phyloP scores from a whole-genome alignment of 2,888 invertebrate species.

The Actias luna region DNA sequence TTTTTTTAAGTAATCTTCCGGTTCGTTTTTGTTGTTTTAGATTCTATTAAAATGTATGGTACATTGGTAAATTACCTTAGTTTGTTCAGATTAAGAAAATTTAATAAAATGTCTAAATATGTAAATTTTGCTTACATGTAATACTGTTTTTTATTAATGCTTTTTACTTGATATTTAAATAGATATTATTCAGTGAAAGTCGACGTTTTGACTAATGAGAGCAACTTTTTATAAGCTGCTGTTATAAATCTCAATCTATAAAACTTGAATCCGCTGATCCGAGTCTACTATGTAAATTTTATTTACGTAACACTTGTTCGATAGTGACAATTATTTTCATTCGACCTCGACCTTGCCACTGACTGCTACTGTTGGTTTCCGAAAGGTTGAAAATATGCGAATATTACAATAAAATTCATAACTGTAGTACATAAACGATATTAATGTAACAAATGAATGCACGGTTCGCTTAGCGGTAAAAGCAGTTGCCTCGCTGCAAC shows the following conservation, averaged over 20 bases:
- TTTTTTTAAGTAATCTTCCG: not conserved
- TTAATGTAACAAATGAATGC: not conserved
- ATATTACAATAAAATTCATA: conserved; percentile 52
- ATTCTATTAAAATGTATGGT: not conserved
- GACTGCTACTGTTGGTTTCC: conserved; percentile 59
- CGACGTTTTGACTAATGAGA: not conserved
- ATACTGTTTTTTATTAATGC: not conserved
- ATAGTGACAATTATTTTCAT: conserved; percentile 59
- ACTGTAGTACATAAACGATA: conserved; percentile 33
- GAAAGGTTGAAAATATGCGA: conserved; percentile 57
- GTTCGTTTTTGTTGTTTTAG: not conserved
- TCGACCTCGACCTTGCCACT: conserved; percentile 70
- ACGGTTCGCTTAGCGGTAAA: too few species aligned
- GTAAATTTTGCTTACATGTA: not conserved
- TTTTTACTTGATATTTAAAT: not conserved
- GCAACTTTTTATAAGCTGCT: conserved; percentile 22
- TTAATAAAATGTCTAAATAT: not conserved
- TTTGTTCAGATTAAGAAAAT: too few species aligned
- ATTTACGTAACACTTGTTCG: conserved; percentile 56
- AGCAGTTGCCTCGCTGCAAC: too few species aligned
- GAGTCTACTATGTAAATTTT: conserved; percentile 42
- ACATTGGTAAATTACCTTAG: not conserved
- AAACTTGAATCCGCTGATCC: conserved; percentile 13
- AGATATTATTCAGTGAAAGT: not conserved
- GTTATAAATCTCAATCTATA: conserved; percentile 21